Conservation (phyloP, 2,113 vertebrate genomes). For the Thomomys bottae region DNA sequence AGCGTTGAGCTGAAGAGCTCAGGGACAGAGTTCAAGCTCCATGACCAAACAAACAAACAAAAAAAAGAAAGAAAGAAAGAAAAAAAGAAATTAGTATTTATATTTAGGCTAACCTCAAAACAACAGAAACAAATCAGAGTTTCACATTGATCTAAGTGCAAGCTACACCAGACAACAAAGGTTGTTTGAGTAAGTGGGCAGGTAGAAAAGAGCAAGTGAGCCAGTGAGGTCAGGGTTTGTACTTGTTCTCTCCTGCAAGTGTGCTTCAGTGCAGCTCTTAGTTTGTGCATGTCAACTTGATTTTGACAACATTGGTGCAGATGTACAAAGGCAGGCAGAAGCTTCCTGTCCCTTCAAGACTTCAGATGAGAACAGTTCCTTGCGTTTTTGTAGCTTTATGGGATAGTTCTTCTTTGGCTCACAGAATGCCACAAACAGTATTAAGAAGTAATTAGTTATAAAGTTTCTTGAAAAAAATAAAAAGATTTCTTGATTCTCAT, state of each 20-base stretch:
- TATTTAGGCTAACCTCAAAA: not conserved
- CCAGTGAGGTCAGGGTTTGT: not conserved
- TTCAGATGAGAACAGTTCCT: not conserved
- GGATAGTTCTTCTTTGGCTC: not conserved
- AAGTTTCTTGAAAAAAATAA: not conserved
- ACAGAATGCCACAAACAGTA: constrained; percentile 1
- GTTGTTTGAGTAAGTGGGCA: not conserved
- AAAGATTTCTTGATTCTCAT: not conserved
- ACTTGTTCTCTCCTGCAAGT: not conserved
- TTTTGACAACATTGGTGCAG: not conserved
- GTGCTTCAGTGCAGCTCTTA: not conserved
- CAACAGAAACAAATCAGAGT: not conserved
- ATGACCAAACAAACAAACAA: too few relatives aligned
- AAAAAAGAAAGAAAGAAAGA: too few relatives aligned
- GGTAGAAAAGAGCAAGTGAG: not conserved
- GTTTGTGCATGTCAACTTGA: not conserved
- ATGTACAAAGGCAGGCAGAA: not conserved
- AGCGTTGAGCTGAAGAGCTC: too few relatives aligned
- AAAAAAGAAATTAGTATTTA: constrained; percentile 14
- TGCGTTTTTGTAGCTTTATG: not conserved
- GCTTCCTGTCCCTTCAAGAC: not conserved
- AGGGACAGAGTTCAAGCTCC: too few relatives aligned
- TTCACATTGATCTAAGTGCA: not conserved
- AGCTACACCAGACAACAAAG: not conserved
- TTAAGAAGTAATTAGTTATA: not conserved